Conservation (phyloP, 2,113 vertebrate genomes). For the Trochalopteron elliotii region DNA sequence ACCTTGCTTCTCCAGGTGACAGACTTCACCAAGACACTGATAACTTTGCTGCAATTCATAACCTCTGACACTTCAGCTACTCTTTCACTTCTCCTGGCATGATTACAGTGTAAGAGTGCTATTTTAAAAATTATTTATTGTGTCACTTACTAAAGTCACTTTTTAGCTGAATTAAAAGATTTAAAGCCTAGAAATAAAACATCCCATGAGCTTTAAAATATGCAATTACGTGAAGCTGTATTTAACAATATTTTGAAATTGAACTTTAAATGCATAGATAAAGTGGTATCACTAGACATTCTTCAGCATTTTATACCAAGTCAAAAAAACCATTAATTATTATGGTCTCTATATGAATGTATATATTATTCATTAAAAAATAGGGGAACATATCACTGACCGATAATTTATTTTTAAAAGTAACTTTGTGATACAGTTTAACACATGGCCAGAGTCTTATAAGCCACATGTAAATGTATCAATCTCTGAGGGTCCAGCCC, state of each 20-base stretch:
- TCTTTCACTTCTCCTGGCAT: constrained; percentile 45
- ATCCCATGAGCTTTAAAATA: constrained; percentile 46
- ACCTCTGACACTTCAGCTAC: constrained; percentile 30
- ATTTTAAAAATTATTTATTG: constrained; percentile 52
- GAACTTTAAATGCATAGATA: constrained; percentile 54
- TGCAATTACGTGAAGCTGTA: constrained; percentile 37
- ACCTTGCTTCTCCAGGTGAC: neutral
- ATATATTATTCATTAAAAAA: constrained; percentile 53
- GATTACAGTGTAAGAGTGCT: constrained; percentile 46
- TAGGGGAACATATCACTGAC: too few species aligned
- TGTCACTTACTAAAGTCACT: constrained; percentile 43
- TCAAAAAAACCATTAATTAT: constrained; percentile 29
- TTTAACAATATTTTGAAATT: constrained; percentile 60
- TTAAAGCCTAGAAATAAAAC: constrained; percentile 50
- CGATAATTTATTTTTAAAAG: neutral
- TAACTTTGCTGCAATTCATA: constrained; percentile 46
- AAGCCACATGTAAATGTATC: too few species aligned
- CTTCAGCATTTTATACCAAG: constrained; percentile 58
- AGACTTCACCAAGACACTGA: neutral
- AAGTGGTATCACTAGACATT: constrained; percentile 43
- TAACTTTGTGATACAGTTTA: too few species aligned
- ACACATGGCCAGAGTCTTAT: too few species aligned
- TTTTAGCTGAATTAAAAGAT: constrained; percentile 66
- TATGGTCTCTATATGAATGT: neutral
- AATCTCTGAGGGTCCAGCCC: too few species aligned